phyloP scores from a whole-genome alignment of 2,797 vertebrate genomes.

The Anguilla marmorata region DNA sequence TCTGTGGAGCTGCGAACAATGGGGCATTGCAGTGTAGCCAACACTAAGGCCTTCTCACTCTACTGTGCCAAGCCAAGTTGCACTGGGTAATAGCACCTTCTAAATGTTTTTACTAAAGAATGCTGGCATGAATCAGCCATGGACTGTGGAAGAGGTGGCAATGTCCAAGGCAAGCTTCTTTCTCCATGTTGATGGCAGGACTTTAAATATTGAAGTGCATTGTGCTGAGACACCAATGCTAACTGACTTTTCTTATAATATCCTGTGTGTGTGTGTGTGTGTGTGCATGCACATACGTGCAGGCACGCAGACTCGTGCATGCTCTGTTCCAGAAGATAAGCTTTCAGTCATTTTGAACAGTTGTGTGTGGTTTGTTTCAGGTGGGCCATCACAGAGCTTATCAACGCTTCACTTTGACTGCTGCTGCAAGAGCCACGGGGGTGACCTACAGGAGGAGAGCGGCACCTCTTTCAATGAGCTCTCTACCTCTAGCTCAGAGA shows the following conservation, averaged over 20 bases:
- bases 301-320: conserved; percentile 27
- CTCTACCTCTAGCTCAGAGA: conserved; percentile 96
- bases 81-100: too few relatives aligned
- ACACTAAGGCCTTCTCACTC: background rate
- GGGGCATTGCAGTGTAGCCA: background rate
- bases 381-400: conserved; percentile 88
- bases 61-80: background rate
- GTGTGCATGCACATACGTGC: background rate
- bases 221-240: conserved; percentile 37
- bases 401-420: conserved; percentile 90
- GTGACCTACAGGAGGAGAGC: conserved; percentile 91
- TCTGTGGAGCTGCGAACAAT: background rate
- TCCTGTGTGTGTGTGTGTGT: conserved; percentile 5
- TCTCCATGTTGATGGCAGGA: conserved; percentile 32
- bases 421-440: conserved; percentile 95
- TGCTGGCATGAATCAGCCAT: too few relatives aligned
- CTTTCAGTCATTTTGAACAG: conserved; percentile 20
- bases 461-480: conserved; percentile 96
- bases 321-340: background rate
- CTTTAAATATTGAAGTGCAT: conserved; percentile 26
- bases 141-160: too few relatives aligned
- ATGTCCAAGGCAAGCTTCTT: background rate
- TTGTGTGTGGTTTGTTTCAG: conserved; percentile 61
- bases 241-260: conserved; percentile 7
- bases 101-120: background rate